Evolutionary conservation across 2,888 invertebrate species (phyloP).

Genomic region (Fragum whitleyi): DNA sequence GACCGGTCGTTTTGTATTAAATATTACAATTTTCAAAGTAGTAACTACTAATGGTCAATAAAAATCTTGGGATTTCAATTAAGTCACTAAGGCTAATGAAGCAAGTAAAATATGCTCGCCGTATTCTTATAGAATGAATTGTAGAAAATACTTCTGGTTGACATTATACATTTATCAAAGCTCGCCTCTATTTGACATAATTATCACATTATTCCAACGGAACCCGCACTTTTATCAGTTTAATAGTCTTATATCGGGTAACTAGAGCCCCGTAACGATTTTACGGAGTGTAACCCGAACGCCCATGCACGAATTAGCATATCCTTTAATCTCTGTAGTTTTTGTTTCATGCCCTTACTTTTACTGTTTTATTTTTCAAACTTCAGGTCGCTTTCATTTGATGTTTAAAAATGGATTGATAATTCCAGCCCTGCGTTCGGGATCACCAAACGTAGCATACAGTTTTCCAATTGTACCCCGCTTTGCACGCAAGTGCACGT

Average conservation of each 20-base stretch:
- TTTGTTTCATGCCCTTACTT: no score
- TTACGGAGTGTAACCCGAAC: neutral
- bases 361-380: no score
- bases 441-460: no score
- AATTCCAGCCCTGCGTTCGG: no score
- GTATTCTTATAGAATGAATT: no score
- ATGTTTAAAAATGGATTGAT: no score
- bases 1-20: no score
- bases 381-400: no score
- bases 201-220: neutral
- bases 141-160: neutral
- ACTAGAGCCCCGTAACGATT: neutral
- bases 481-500: no score
- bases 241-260: neutral
- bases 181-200: neutral
- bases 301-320: neutral
- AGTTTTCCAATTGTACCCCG: no score
- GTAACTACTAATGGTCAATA: neutral
- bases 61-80: neutral
- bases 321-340: neutral
- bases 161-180: neutral
- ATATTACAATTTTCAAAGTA: no score
- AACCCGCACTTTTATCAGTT: slow-evolving; percentile 1
- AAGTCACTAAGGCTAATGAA: neutral
- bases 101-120: neutral